A percentile compares a stretch with the other conserved stretches of the same genome.
phyloP scores from a whole-genome alignment of 37 sponge, comb jelly and placozoan species.

The Bolinopsis microptera region DNA sequence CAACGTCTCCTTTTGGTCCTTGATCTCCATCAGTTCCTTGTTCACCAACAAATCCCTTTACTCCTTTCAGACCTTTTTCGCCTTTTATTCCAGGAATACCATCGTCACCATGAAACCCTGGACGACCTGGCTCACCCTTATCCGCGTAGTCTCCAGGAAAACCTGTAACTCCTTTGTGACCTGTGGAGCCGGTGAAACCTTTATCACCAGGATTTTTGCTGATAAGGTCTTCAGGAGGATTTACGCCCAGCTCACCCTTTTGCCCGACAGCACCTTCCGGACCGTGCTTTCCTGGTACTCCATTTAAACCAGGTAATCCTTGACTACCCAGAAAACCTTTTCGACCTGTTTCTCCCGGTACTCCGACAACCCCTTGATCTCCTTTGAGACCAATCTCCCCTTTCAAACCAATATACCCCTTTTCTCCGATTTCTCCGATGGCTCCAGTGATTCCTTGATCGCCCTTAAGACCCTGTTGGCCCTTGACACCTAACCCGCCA shows the following conservation, averaged over 20 bases:
- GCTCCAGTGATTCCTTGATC: neutral
- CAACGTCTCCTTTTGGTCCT: neutral
- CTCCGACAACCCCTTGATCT: neutral
- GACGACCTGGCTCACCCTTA: slow-evolving; percentile 15
- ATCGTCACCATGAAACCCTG: neutral
- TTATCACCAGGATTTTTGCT: slow-evolving; percentile 34
- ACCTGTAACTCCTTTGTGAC: slow-evolving; percentile 6
- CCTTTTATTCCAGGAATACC: slow-evolving; percentile 43
- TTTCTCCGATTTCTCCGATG: neutral
- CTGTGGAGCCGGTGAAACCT: neutral
- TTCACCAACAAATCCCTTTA: neutral
- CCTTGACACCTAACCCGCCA: neutral
- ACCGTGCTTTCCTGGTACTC: slow-evolving; percentile 44
- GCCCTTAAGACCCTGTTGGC: neutral
- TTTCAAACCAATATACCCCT: neutral
- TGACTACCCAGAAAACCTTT: neutral
- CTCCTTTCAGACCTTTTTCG: neutral
- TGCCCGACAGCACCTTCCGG: slow-evolving; percentile 48
- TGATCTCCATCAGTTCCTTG: neutral
- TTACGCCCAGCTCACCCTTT: neutral
- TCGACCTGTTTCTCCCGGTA: neutral
- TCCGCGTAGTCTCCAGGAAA: neutral
- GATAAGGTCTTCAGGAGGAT: neutral
- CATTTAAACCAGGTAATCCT: slow-evolving; percentile 29
- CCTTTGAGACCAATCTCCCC: neutral